phyloP scores from a whole-genome alignment of 2,113 vertebrate genomes.

The Cynopterus brachyotis region DNA sequence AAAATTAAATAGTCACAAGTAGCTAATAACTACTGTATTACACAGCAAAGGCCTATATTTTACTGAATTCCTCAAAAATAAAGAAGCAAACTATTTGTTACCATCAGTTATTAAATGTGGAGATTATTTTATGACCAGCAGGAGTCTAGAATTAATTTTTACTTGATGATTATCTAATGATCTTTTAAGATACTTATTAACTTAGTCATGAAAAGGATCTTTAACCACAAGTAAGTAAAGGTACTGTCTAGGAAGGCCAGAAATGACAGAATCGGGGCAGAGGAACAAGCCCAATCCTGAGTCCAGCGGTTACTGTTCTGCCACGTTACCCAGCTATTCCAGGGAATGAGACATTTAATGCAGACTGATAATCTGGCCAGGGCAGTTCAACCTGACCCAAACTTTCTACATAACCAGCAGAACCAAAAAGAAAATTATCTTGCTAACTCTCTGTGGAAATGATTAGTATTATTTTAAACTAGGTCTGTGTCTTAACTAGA shows the following conservation, averaged over 20 bases:
- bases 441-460: not conserved
- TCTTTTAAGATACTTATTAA: slow-evolving; percentile 51
- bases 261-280: not conserved
- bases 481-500: not conserved
- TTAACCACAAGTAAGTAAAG: slow-evolving; percentile 15
- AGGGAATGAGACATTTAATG: not conserved
- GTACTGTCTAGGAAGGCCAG: not conserved
- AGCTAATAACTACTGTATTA: not conserved
- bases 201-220: not conserved
- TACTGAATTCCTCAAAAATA: slow-evolving; percentile 23
- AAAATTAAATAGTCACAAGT: not conserved
- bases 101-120: slow-evolving; percentile 32
- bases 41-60: not conserved
- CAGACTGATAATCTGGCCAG: not conserved
- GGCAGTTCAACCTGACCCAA: not conserved
- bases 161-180: not conserved
- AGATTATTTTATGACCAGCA: slow-evolving; percentile 27
- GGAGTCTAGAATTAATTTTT: slow-evolving; percentile 39
- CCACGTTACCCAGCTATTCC: not conserved
- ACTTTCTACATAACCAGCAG: not conserved
- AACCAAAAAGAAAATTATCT: not conserved
- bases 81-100: not conserved
- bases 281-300: not conserved
- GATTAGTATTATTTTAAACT: not conserved
- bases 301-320: not conserved